These are phyloP conservation scores for Gandaritis pyraliata DNA, from an alignment of 2,888 invertebrate species.

Conservation along the genomic window DNA sequence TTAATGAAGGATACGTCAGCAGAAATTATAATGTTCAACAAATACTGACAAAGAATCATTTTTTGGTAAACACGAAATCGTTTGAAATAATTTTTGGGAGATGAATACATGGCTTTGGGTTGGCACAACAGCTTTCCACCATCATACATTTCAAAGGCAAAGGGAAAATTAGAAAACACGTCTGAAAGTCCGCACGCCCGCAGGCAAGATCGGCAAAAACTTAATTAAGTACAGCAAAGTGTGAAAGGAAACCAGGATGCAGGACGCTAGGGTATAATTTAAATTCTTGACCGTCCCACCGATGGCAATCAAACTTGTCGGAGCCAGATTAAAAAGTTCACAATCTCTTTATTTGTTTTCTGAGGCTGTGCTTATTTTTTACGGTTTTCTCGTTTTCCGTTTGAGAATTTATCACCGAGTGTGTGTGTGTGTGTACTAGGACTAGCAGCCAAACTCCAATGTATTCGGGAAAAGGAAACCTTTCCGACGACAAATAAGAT, in stretches of 20 bases:
- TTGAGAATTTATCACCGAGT: conserved; percentile 59
- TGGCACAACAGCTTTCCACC: neutral
- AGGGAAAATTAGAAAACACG: conserved; percentile 19
- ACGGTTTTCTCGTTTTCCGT: conserved; percentile 49
- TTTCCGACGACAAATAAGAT: conserved; percentile 51
- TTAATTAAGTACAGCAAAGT: conserved; percentile 34
- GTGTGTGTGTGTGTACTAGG: conserved; percentile 45
- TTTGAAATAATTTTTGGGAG: neutral
- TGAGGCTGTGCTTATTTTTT: conserved; percentile 58
- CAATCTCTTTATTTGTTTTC: conserved; percentile 40
- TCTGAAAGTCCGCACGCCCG: conserved; percentile 13
- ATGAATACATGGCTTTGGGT: neutral
- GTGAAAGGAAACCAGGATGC: conserved; percentile 32
- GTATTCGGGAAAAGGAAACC: conserved; percentile 49
- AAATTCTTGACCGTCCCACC: conserved; percentile 57
- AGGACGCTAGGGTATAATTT: conserved; percentile 52
- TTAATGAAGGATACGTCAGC: conserved; percentile 11
- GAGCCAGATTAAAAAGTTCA: conserved; percentile 68
- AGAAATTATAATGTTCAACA: conserved; percentile 16
- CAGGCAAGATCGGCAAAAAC: conserved; percentile 31
- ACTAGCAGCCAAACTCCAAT: conserved; percentile 48
- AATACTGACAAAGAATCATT: conserved; percentile 1
- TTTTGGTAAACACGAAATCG: too few species aligned
- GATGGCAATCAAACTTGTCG: conserved; percentile 70
- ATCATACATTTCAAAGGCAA: conserved; percentile 15